Evolutionary conservation across 1,140 invertebrate genomes (phyloP).

Genomic region (Chironomus tepperi): DNA sequence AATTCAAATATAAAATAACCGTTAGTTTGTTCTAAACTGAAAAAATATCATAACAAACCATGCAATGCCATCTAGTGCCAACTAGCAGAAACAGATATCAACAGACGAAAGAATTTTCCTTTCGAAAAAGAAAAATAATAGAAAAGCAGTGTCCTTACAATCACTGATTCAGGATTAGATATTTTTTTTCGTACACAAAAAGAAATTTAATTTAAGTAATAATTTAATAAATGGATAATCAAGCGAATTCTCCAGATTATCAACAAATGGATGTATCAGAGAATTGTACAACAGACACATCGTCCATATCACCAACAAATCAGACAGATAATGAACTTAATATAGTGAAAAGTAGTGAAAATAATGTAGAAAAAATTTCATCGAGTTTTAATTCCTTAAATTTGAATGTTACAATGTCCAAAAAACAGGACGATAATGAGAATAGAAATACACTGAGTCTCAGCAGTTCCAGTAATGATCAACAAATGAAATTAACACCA

Average conservation of each 20-base stretch:
- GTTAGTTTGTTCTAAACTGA: no score
- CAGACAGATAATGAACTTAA: not conserved
- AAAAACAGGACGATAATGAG: not conserved
- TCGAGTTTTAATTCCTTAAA: not conserved
- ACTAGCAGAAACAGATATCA: no score
- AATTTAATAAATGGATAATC: not conserved
- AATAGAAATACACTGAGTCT: slow-evolving; percentile 1
- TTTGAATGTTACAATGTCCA: not conserved
- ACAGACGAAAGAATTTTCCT: no score
- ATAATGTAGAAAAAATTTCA: not conserved
- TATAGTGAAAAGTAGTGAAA: slow-evolving; percentile 1
- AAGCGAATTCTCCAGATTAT: not conserved
- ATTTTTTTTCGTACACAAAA: no score
- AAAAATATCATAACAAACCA: no score
- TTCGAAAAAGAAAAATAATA: no score
- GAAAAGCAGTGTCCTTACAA: no score
- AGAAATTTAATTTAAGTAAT: no score
- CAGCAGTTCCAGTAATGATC: not conserved
- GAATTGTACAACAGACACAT: not conserved
- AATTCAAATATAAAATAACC: no score
- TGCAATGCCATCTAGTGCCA: no score
- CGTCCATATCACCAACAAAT: not conserved
- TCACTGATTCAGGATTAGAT: no score
- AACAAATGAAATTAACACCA: not conserved
- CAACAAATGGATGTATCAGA: slow-evolving; percentile 18